phyloP scores from a whole-genome alignment of 2,113 vertebrate species.

The Elachura formosa region DNA sequence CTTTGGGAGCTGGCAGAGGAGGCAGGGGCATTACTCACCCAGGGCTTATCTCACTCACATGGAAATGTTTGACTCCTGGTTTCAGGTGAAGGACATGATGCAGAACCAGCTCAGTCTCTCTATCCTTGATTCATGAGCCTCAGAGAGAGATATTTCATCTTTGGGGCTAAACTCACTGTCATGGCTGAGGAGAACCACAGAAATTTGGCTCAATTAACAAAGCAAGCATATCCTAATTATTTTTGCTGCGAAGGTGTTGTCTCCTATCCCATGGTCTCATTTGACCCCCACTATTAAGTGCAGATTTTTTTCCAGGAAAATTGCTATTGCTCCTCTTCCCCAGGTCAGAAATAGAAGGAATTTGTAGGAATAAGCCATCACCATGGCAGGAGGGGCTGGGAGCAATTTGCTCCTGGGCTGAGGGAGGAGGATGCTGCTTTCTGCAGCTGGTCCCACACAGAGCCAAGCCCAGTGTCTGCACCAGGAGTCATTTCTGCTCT shows the following conservation, averaged over 20 bases:
- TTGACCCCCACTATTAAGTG: neutral
- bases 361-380: neutral
- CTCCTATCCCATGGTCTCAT: neutral
- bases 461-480: too few species aligned
- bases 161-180: neutral
- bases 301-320: neutral
- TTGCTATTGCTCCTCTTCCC: neutral
- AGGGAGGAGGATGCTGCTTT: neutral
- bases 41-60: neutral
- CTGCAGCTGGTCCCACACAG: neutral
- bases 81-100: conserved; percentile 12
- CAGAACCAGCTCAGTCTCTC: neutral
- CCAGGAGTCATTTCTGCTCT: neutral
- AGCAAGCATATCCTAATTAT: neutral
- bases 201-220: neutral
- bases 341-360: neutral
- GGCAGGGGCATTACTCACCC: conserved; percentile 1
- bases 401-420: neutral
- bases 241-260: neutral
- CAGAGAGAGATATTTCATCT: neutral
- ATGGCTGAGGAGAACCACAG: neutral
- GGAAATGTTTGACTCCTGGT: conserved; percentile 5
- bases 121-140: neutral
- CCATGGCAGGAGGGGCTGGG: neutral
- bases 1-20: neutral